These are phyloP conservation scores for Dastarcus helophoroides DNA, from an alignment of 2,888 invertebrate genomes.

Conservation along the genomic window DNA sequence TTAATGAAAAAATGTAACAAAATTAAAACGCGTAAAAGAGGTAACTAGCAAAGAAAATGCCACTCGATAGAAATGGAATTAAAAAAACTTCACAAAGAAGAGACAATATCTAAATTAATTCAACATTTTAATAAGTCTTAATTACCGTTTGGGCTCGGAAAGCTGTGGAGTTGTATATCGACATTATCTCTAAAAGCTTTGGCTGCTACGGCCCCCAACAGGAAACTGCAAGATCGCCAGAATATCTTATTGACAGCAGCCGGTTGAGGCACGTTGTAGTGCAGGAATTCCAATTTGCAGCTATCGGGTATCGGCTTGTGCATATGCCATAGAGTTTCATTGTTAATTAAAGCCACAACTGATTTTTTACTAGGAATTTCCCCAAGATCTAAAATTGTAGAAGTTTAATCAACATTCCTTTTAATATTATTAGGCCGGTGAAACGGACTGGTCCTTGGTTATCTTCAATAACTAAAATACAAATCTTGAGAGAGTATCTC, in stretches of 20 bases:
- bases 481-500: too few species aligned
- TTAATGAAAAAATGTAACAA: too few species aligned
- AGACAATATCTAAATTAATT: slow-evolving; percentile 1
- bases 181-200: slow-evolving; percentile 70
- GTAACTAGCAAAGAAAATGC: too few species aligned
- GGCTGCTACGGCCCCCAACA: slow-evolving; percentile 70
- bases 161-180: slow-evolving; percentile 73
- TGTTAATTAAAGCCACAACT: slow-evolving; percentile 72
- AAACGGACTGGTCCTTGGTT: too few species aligned
- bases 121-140: slow-evolving; percentile 11
- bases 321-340: slow-evolving; percentile 80
- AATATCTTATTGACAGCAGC: slow-evolving; percentile 65
- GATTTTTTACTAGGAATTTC: slow-evolving; percentile 59
- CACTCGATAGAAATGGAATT: too few species aligned
- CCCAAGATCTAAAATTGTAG: slow-evolving; percentile 60
- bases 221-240: slow-evolving; percentile 86
- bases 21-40: not conserved
- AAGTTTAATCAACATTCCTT: too few species aligned
- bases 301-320: slow-evolving; percentile 64
- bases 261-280: slow-evolving; percentile 52
- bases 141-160: slow-evolving; percentile 77
- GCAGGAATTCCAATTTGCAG: slow-evolving; percentile 51
- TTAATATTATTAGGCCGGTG: too few species aligned
- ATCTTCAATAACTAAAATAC: too few species aligned
- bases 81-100: too few species aligned